Percentiles rank a stretch among this genome's conserved stretches.
Evolutionary conservation across 2,797 vertebrate species (phyloP).

Genomic region (Bufotes viridis): DNA sequence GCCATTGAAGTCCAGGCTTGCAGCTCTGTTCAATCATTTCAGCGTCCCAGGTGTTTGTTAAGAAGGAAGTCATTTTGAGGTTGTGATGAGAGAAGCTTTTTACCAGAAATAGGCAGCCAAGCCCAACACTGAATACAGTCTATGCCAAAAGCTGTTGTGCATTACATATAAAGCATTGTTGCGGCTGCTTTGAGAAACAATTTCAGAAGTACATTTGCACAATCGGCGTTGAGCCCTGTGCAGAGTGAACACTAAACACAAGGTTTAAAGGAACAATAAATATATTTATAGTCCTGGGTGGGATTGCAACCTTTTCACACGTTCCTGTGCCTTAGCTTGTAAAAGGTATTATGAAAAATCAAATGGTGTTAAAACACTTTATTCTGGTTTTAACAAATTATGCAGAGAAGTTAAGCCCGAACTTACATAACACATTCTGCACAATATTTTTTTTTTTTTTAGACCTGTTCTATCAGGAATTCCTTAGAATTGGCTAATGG

Average conservation of each 20-base stretch:
- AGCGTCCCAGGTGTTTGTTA: constrained; percentile 74
- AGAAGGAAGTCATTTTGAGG: constrained; percentile 67
- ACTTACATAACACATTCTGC: constrained; percentile 16
- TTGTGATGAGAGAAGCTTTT: constrained; percentile 71
- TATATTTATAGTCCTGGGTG: constrained; percentile 49
- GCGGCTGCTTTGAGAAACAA: constrained; percentile 63
- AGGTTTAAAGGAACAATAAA: constrained; percentile 60
- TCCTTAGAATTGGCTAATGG: constrained; percentile 27
- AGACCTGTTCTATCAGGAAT: constrained; percentile 15
- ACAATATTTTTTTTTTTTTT: background rate
- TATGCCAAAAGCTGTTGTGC: constrained; percentile 53
- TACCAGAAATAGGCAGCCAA: constrained; percentile 66
- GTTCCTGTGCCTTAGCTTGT: constrained; percentile 52
- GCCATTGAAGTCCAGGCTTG: constrained; percentile 69
- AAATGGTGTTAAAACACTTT: constrained; percentile 52
- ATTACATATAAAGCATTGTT: constrained; percentile 64
- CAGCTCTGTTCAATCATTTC: constrained; percentile 68
- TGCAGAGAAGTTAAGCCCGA: constrained; percentile 20
- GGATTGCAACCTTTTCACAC: constrained; percentile 57
- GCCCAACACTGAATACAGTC: constrained; percentile 59
- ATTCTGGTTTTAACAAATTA: constrained; percentile 50
- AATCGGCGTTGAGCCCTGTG: constrained; percentile 61
- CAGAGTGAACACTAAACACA: constrained; percentile 60
- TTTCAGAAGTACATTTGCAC: constrained; percentile 50
- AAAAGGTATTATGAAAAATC: constrained; percentile 52